A percentile compares a stretch with the other conserved stretches of the same genome.
Evolutionary conservation across 2,113 vertebrate genomes (phyloP).

Genomic region (Python bivittatus): DNA sequence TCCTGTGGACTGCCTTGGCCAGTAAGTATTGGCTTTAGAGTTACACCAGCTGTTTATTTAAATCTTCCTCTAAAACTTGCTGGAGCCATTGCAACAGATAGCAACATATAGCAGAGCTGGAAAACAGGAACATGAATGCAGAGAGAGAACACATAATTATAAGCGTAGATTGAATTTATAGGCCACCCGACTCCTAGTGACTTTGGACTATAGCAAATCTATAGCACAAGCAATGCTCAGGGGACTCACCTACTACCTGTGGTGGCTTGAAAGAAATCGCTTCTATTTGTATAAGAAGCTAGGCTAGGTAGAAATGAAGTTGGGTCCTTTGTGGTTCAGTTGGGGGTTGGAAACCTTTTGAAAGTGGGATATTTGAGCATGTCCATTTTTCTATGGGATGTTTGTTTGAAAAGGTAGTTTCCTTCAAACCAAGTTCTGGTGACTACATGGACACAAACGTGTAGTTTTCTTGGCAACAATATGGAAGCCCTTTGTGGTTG

Average conservation of each 20-base stretch:
- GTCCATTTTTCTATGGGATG: neutral
- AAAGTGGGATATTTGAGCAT: neutral
- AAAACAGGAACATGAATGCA: neutral
- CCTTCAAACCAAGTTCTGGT: neutral
- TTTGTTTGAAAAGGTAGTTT: neutral
- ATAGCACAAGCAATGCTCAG: neutral
- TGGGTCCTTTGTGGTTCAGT: too few species aligned
- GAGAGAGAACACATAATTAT: conserved; percentile 8
- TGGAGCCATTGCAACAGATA: conserved; percentile 54
- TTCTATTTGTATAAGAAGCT: neutral
- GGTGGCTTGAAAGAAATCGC: neutral
- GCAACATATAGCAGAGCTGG: neutral
- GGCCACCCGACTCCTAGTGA: neutral
- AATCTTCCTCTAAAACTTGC: conserved; percentile 66
- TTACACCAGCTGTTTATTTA: conserved; percentile 84
- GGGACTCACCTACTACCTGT: neutral
- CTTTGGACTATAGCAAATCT: neutral
- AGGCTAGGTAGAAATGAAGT: neutral
- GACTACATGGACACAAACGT: neutral
- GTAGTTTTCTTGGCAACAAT: neutral
- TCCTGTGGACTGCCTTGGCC: conserved; percentile 55
- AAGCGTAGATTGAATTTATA: neutral
- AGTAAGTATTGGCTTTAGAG: conserved; percentile 53
- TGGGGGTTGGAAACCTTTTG: neutral
- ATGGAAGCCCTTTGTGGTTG: neutral